Percentiles rank a stretch among this genome's conserved stretches.
Conservation (phyloP, 1,140 invertebrate species). For the Brachionus manjavacas region DNA sequence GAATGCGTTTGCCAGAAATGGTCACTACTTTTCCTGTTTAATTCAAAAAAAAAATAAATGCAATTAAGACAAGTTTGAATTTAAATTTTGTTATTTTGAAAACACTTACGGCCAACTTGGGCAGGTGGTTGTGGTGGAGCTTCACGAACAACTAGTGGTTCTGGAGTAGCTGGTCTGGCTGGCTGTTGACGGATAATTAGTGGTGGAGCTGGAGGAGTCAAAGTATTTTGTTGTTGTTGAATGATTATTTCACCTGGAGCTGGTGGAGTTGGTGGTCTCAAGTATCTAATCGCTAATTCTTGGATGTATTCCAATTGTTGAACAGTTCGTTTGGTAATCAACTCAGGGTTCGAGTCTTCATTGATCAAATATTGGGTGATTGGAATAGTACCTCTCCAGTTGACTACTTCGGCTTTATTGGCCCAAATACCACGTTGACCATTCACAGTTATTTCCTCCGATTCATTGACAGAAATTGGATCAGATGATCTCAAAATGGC, state of each 20-base stretch:
- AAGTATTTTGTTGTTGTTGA: neutral
- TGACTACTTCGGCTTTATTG: slow-evolving; percentile 20
- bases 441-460: slow-evolving; percentile 36
- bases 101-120: neutral
- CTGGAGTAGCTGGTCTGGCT: slow-evolving; percentile 21
- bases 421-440: slow-evolving; percentile 41
- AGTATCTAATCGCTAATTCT: slow-evolving; percentile 41
- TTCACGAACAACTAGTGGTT: slow-evolving; percentile 41
- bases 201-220: slow-evolving; percentile 41
- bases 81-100: too few relatives aligned
- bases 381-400: slow-evolving; percentile 34
- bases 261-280: slow-evolving; percentile 42
- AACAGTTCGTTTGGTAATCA: neutral
- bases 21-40: slow-evolving; percentile 15
- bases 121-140: slow-evolving; percentile 38
- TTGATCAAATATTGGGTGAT: slow-evolving; percentile 35
- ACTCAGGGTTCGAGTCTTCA: slow-evolving; percentile 35
- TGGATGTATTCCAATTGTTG: slow-evolving; percentile 32
- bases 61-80: too few relatives aligned
- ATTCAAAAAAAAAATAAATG: neutral
- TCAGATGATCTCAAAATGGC: slow-evolving; percentile 12
- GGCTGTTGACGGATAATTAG: slow-evolving; percentile 38
- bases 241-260: slow-evolving; percentile 41
- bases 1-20: slow-evolving; percentile 1
- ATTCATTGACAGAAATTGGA: slow-evolving; percentile 27